Evolutionary conservation across 2,113 vertebrate genomes (phyloP).

Genomic region (Callopanchax toddi): DNA sequence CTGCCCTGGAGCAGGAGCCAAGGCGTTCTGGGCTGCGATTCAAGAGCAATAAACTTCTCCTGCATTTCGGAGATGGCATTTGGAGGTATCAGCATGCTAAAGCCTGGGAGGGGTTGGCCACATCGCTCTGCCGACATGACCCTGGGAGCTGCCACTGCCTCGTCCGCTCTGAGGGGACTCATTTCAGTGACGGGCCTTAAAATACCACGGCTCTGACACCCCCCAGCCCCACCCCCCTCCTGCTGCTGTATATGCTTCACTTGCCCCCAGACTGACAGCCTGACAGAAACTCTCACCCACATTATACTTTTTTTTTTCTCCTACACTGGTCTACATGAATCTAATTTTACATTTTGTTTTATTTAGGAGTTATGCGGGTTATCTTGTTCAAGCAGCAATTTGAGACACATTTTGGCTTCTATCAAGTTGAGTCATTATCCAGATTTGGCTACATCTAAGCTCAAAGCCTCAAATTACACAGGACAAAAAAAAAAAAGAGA

Average conservation of each 20-base stretch:
- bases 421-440: constrained; percentile 13
- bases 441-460: constrained; percentile 32
- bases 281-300: constrained; percentile 35
- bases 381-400: constrained; percentile 23
- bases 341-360: not conserved
- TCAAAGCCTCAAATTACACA: constrained; percentile 32
- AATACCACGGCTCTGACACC: constrained; percentile 58
- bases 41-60: constrained; percentile 82
- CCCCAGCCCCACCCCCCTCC: too few relatives aligned
- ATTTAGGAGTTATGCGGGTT: not conserved
- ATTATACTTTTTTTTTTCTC: constrained; percentile 20
- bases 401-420: constrained; percentile 4
- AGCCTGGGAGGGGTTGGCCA: constrained; percentile 67
- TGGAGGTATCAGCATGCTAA: constrained; percentile 78
- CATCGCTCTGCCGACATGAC: constrained; percentile 64
- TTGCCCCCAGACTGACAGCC: constrained; percentile 49
- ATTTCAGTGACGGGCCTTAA: constrained; percentile 74
- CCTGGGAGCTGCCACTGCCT: constrained; percentile 73
- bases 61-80: constrained; percentile 80
- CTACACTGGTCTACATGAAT: not conserved
- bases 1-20: constrained; percentile 65
- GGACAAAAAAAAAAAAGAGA: constrained; percentile 43
- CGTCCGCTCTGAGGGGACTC: constrained; percentile 69
- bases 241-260: constrained; percentile 48
- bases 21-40: constrained; percentile 77